Evolutionary conservation across 1,140 invertebrate species (phyloP), one percentile per base, ranked within the genome.

Genomic region (Brachionus asplanchnoidis): DNA sequence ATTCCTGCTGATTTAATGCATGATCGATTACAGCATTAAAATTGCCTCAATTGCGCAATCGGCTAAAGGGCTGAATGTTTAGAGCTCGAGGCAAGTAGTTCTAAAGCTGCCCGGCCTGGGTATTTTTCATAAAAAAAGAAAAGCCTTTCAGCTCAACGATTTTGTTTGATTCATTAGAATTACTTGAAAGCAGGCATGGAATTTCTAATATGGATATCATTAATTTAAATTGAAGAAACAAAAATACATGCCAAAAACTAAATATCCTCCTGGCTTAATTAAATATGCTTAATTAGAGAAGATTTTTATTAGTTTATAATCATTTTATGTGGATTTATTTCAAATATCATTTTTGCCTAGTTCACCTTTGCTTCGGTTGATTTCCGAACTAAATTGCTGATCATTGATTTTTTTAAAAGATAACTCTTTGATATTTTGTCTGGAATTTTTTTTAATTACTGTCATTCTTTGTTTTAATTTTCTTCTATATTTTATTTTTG

Each of bases 251-350:
- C 4, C 17, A 73, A 73, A 17, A 73, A 9, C 17, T 23, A 20
- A 68, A 73, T 60, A 23, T 60, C 53, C 32, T 36, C 32, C 20
- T 20, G 36, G 68, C 3, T 32, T 73, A 44, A 44, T 73, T 40
- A 46, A 73, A 73, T 73, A 73, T 73, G 68, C 12, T 40, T 73
- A 73, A 73, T 73, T 73, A 73, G 40, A n/a, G 32, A 73, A 73
- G 68, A 73, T 40, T 42, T 73, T 73, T 73, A 73, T 73, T 73
- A 40, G 3, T 40, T 42, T 73, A 36, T 73, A 32, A 68, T 68
- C 32, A 68, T 32, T 68, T 14, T 68, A 28, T 36, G 23, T 12
- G 9, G 23, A 12, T 36, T 68, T 68, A 20, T 23, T 17, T 56
- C n/a, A 20, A 9, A 68, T 14, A 14, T 32, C 28, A 32, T 68